phyloP scores from a whole-genome alignment of 2,797 vertebrate species.

The Enteromius paludinosus region DNA sequence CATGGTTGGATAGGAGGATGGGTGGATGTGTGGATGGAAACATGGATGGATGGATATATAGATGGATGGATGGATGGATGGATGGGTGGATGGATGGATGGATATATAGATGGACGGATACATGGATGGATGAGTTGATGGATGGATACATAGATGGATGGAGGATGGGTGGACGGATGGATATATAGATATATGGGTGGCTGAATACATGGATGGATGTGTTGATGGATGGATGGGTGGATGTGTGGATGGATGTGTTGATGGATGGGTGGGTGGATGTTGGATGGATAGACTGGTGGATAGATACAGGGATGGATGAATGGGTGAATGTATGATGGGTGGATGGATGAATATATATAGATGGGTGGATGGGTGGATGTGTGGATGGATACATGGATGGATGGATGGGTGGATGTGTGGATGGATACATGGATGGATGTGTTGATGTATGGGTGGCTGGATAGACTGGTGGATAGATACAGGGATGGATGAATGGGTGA shows the following conservation, averaged over 20 bases:
- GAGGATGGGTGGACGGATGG: too few relatives aligned
- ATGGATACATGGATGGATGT: background rate
- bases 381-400: too few relatives aligned
- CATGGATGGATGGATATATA: too few relatives aligned
- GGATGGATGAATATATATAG: background rate
- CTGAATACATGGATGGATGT: too few relatives aligned
- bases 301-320: background rate
- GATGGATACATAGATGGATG: background rate
- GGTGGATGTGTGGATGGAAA: too few relatives aligned
- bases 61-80: background rate
- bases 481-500: background rate
- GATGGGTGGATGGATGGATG: background rate
- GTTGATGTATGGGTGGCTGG: background rate
- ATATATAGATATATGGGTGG: background rate
- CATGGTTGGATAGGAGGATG: background rate
- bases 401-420: too few relatives aligned
- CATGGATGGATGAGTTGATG: accelerated
- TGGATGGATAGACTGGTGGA: too few relatives aligned
- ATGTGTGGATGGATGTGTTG: background rate
- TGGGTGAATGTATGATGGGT: background rate
- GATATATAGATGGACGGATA: background rate
- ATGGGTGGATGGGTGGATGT: too few relatives aligned
- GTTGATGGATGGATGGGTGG: background rate
- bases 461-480: background rate
- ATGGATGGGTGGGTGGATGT: background rate